Conservation (phyloP, 2,888 invertebrate genomes). For the Dicyrtomina minuta region DNA sequence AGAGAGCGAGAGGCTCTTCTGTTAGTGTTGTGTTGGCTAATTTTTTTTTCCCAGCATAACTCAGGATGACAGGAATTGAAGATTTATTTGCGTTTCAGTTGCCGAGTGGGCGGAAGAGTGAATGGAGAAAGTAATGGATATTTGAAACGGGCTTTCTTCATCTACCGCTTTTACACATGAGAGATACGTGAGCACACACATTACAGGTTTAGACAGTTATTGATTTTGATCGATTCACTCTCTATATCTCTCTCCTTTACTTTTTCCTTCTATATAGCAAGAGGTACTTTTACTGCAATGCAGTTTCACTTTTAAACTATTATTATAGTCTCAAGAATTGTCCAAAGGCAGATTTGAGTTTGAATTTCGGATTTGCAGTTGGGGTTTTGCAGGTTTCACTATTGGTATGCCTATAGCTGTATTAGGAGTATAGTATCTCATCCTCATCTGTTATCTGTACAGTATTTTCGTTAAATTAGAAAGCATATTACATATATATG, state of each 20-base stretch:
- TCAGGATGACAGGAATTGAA: conserved; percentile 32
- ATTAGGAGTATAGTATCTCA: too few relatives aligned
- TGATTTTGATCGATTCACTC: conserved; percentile 38
- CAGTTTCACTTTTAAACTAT: conserved; percentile 27
- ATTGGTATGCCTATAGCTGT: too few relatives aligned
- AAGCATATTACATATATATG: too few relatives aligned
- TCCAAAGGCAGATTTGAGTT: too few relatives aligned
- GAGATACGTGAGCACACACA: conserved; percentile 4
- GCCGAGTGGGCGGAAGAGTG: conserved; percentile 21
- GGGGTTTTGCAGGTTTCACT: too few relatives aligned
- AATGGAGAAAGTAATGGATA: conserved; percentile 32
- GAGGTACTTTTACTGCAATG: conserved; percentile 36
- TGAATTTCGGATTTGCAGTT: too few relatives aligned
- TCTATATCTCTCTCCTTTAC: too few relatives aligned
- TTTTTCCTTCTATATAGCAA: too few relatives aligned
- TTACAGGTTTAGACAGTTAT: conserved; percentile 31
- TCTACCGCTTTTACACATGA: background rate
- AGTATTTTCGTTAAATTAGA: too few relatives aligned
- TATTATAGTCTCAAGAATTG: too few relatives aligned
- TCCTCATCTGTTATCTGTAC: too few relatives aligned
- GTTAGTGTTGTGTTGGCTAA: conserved; percentile 1
- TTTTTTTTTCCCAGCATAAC: conserved; percentile 31
- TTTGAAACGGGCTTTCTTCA: conserved; percentile 16
- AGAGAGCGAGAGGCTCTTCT: too few relatives aligned
- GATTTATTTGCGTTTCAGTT: conserved; percentile 35